A percentile compares a stretch with the other conserved stretches of the same genome.
Evolutionary conservation across 2,888 invertebrate genomes (phyloP).

Genomic region (Drosophila putrida): DNA sequence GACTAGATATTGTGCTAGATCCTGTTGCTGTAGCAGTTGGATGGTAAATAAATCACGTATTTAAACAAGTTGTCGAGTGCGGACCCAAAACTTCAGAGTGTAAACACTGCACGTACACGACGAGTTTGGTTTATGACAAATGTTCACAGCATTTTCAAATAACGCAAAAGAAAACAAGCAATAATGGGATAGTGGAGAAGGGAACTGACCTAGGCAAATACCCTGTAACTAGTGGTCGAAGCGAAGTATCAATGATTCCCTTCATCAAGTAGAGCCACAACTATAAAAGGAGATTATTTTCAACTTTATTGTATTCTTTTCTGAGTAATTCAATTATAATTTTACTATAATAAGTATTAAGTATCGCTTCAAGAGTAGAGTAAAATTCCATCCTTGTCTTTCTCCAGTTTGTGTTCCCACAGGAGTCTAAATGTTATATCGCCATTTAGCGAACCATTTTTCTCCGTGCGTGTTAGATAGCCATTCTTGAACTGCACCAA

Average conservation of each 20-base stretch:
- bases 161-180: constrained; percentile 16
- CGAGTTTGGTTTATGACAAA: constrained; percentile 79
- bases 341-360: not conserved
- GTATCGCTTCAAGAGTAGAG: constrained; percentile 45
- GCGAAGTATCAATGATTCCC: not conserved
- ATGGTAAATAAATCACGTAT: constrained; percentile 79
- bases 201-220: not conserved
- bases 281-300: not conserved
- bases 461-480: constrained; percentile 44
- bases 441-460: constrained; percentile 24
- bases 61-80: constrained; percentile 77
- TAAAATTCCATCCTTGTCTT: constrained; percentile 53
- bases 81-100: constrained; percentile 57
- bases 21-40: constrained; percentile 59
- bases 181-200: not conserved
- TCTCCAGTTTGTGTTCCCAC: constrained; percentile 65
- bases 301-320: not conserved
- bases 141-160: constrained; percentile 56
- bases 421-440: constrained; percentile 61
- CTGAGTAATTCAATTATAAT: too few species aligned
- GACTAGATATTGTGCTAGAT: not conserved
- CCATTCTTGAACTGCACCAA: constrained; percentile 52
- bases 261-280: too few species aligned
- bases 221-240: not conserved
- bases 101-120: constrained; percentile 75